Evolutionary conservation across 2,797 vertebrate genomes (phyloP).

Genomic region (Gadopsis bispinosus): DNA sequence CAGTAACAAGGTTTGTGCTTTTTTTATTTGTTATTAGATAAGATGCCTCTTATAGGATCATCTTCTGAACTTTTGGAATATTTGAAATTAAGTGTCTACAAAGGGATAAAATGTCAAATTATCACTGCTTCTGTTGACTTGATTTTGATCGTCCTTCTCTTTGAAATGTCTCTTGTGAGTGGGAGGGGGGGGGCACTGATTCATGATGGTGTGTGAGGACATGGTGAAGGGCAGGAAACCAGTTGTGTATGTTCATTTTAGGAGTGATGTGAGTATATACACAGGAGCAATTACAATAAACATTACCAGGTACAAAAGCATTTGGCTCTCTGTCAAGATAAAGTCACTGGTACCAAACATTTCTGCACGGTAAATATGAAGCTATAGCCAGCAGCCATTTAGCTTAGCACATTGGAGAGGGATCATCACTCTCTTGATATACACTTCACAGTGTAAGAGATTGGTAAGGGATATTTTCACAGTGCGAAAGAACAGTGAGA

Average conservation of each 20-base stretch:
- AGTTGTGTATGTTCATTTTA: conserved; percentile 12
- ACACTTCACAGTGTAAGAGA: too few relatives aligned
- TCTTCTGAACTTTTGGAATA: not conserved
- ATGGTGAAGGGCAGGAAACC: conserved; percentile 22
- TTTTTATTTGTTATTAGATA: too few relatives aligned
- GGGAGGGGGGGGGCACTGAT: too few relatives aligned
- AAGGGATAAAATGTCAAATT: not conserved
- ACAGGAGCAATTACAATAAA: conserved; percentile 16
- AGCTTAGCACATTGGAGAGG: too few relatives aligned
- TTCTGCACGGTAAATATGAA: not conserved
- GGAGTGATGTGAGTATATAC: not conserved
- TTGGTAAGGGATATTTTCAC: too few relatives aligned
- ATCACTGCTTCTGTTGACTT: too few relatives aligned
- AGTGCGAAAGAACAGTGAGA: too few relatives aligned
- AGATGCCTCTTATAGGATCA: not conserved
- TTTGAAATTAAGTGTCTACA: not conserved
- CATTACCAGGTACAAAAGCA: not conserved
- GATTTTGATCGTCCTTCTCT: too few relatives aligned
- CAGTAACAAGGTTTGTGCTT: not conserved
- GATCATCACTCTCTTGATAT: too few relatives aligned
- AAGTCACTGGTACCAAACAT: not conserved
- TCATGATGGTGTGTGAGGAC: not conserved
- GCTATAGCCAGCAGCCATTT: too few relatives aligned
- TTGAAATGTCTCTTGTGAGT: not conserved
- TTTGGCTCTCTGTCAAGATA: not conserved